Percentiles rank a stretch among this genome's conserved stretches.
phyloP scores from a whole-genome alignment of 2,113 vertebrate species.

The Varanus salvator region DNA sequence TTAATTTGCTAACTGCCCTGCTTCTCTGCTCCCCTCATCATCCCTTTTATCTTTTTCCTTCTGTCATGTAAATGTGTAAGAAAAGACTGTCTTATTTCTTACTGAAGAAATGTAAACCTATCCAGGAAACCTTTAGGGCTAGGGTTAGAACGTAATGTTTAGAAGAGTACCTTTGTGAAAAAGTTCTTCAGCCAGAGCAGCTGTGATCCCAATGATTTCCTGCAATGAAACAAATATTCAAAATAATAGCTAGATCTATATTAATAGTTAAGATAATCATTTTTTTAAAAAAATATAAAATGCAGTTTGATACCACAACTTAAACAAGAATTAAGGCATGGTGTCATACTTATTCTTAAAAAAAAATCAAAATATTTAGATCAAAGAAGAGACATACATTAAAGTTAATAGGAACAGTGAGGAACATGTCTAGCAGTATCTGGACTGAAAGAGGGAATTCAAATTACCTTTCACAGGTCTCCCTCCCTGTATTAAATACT shows the following conservation, averaged over 20 bases:
- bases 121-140: background rate
- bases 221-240: slow-evolving; percentile 60
- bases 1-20: background rate
- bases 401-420: background rate
- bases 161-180: slow-evolving; percentile 89
- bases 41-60: background rate
- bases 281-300: background rate
- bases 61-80: background rate
- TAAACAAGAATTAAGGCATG: background rate
- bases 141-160: background rate
- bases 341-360: background rate
- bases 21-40: background rate
- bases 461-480: background rate
- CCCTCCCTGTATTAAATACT: background rate
- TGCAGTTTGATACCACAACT: background rate
- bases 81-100: background rate
- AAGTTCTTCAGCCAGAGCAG: slow-evolving; percentile 92
- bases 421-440: background rate
- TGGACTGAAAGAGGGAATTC: too few relatives aligned
- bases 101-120: background rate
- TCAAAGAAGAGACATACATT: background rate
- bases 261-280: background rate
- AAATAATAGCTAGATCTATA: background rate
- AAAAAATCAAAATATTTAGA: slow-evolving; percentile 23
- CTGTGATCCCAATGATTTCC: slow-evolving; percentile 95